These are phyloP conservation scores for silkworm (Bombyx mori) DNA, from an alignment of 1,140 invertebrate genomes.

Conservation along the genomic window DNA sequence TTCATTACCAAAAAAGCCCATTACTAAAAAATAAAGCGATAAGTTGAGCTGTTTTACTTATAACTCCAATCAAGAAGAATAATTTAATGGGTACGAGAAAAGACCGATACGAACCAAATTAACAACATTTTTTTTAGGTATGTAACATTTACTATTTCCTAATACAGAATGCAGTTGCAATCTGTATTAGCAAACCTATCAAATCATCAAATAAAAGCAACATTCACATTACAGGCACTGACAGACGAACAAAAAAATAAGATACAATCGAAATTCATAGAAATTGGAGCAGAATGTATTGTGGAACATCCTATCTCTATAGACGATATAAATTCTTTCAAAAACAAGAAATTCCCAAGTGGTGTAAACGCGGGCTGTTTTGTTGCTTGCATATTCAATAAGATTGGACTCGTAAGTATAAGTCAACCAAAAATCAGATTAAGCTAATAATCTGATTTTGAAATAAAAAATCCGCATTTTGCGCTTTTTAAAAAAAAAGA, in stretches of 20 bases:
- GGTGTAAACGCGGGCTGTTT: constrained; percentile 19
- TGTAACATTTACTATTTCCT: no score
- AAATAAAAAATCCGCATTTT: neutral
- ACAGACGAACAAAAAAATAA: constrained; percentile 15
- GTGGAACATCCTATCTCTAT: constrained; percentile 12
- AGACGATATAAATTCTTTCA: constrained; percentile 16
- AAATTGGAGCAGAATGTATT: constrained; percentile 12
- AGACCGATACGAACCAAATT: no score
- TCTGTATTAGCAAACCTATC: no score
- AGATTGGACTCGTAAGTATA: constrained; percentile 22
- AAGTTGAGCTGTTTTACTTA: no score
- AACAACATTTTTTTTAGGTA: no score
- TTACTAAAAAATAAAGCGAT: no score
- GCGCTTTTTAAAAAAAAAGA: no score
- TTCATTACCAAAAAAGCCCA: no score
- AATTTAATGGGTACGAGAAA: no score
- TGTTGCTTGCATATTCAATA: constrained; percentile 19
- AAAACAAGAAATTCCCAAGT: constrained; percentile 13
- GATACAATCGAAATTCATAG: constrained; percentile 11
- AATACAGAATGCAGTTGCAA: no score
- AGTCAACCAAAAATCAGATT: neutral
- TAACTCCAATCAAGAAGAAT: no score
- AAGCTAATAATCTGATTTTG: neutral
- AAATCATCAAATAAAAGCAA: no score
- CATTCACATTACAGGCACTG: constrained; percentile 11